phyloP scores from a whole-genome alignment of 2,113 vertebrate genomes.

The Ammodytes marinus region DNA sequence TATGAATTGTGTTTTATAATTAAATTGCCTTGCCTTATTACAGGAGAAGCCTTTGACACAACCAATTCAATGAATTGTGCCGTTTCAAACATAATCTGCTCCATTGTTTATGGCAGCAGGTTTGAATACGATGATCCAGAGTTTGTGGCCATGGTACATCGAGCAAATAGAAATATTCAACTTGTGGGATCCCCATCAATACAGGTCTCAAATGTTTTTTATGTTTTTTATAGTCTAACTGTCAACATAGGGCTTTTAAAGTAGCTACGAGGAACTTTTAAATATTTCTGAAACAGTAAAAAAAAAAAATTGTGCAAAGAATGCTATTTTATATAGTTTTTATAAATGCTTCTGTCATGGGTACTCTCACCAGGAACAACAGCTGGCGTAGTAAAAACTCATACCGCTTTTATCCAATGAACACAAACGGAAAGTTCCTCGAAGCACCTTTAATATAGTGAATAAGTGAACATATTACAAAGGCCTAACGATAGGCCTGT shows the following conservation, averaged over 20 bases:
- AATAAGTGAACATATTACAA: not conserved
- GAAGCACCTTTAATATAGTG: not conserved
- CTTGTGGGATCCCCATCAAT: not conserved
- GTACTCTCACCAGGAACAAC: too few relatives aligned
- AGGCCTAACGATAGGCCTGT: too few relatives aligned
- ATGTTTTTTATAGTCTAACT: too few relatives aligned
- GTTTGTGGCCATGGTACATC: constrained; percentile 39
- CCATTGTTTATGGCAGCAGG: constrained; percentile 64
- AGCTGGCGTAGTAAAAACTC: too few relatives aligned
- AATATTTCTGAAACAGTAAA: not conserved
- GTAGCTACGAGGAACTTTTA: too few relatives aligned
- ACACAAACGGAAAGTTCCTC: too few relatives aligned
- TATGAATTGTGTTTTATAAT: too few relatives aligned
- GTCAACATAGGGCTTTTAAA: not conserved
- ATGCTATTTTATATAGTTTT: too few relatives aligned
- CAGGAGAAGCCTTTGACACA: constrained; percentile 27
- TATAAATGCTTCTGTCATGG: too few relatives aligned
- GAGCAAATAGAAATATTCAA: not conserved
- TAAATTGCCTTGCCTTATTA: too few relatives aligned
- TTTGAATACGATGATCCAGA: constrained; percentile 64
- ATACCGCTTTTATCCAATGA: too few relatives aligned
- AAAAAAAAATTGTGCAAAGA: too few relatives aligned
- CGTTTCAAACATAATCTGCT: constrained; percentile 67
- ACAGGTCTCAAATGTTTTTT: constrained; percentile 20
- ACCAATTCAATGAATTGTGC: not conserved